These are phyloP conservation scores for Sicus ferrugineus DNA, from an alignment of 2,888 invertebrate species.

Conservation along the genomic window DNA sequence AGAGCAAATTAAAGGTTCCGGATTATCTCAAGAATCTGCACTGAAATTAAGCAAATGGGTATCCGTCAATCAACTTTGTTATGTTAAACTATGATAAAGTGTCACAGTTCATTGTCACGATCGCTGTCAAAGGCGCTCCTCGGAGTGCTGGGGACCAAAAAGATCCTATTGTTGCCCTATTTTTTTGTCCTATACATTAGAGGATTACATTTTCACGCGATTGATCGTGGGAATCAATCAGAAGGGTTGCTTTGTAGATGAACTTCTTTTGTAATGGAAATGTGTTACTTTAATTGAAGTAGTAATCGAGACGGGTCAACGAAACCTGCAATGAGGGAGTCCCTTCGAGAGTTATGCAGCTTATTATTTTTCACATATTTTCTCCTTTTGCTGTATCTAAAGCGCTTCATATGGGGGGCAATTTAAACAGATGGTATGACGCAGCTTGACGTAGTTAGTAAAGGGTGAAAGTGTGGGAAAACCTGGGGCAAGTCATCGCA, in stretches of 20 bases:
- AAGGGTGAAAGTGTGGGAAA: too few species aligned
- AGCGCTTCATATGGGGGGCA: too few species aligned
- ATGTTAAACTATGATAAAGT: slow-evolving; percentile 28
- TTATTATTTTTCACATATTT: too few species aligned
- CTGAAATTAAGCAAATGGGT: background rate
- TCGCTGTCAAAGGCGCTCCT: slow-evolving; percentile 15
- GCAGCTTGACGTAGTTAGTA: too few species aligned
- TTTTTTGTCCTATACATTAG: background rate
- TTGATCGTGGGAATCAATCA: slow-evolving; percentile 25
- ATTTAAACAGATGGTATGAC: too few species aligned
- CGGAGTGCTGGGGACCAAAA: background rate
- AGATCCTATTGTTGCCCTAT: background rate
- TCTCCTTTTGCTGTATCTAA: too few species aligned
- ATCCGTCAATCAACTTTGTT: background rate
- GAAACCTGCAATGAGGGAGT: too few species aligned
- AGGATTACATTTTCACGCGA: slow-evolving; percentile 19
- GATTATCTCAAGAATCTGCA: background rate
- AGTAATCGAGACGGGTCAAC: slow-evolving; percentile 16
- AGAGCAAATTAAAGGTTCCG: too few species aligned
- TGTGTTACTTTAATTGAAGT: slow-evolving; percentile 14
- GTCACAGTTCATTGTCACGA: slow-evolving; percentile 31
- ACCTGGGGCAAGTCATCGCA: too few species aligned
- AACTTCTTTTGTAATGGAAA: background rate
- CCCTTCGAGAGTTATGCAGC: too few species aligned
- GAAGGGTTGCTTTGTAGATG: background rate